Percentiles rank a stretch among this genome's conserved stretches.
Conservation (phyloP, 1,140 invertebrate species). For the Leptopilina clavipes region DNA sequence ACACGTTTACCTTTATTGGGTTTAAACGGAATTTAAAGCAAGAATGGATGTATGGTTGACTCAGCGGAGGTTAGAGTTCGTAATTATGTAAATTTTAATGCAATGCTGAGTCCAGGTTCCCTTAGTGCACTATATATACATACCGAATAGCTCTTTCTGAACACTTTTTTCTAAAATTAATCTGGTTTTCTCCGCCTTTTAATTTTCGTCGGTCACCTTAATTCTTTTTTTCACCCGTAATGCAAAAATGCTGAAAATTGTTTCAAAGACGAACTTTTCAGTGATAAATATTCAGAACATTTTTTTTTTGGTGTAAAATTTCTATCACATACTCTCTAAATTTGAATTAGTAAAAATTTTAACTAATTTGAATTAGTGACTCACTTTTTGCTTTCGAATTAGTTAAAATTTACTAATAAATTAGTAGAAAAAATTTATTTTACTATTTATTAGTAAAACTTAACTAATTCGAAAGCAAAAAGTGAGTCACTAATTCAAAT, state of each 20-base stretch:
- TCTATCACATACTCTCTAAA: no score
- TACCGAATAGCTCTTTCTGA: conserved; percentile 50
- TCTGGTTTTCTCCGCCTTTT: conserved; percentile 43
- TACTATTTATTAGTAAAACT: no score
- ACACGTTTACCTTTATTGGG: conserved; percentile 13
- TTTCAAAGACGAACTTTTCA: conserved; percentile 32
- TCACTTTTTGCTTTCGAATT: no score
- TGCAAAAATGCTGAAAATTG: conserved; percentile 40
- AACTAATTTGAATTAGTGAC: no score
- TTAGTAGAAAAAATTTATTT: no score
- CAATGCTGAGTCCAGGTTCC: conserved; percentile 60
- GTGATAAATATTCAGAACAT: no score
- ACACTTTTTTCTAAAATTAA: conserved; percentile 64
- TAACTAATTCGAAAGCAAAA: no score
- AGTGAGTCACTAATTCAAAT: no score
- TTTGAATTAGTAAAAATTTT: no score
- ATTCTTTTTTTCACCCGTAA: background rate
- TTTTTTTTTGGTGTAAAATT: no score
- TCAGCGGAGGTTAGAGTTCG: conserved; percentile 52
- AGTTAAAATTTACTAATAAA: no score
- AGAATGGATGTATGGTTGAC: conserved; percentile 12
- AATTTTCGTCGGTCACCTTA: conserved; percentile 42
- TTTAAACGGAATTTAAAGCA: conserved; percentile 20
- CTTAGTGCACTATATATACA: conserved; percentile 55
- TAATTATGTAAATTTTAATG: conserved; percentile 68